Evolutionary conservation across 2,113 vertebrate species (phyloP), one percentile per base, ranked within the genome.

Genomic region (Gopherus flavomarginatus): DNA sequence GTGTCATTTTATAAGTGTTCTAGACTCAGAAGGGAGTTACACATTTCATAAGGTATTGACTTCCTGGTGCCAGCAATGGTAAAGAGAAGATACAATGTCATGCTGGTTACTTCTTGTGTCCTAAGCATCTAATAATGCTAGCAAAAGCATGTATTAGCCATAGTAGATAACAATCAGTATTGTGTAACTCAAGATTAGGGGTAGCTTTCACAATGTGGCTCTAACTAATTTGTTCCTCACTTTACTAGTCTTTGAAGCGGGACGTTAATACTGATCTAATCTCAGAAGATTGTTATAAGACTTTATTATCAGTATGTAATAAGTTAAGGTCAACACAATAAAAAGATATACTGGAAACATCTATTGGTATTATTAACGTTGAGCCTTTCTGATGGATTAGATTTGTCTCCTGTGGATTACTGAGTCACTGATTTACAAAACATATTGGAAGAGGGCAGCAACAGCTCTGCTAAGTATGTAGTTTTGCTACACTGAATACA

Each of bases 361-460:
- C 49, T 75, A 78, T 92, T 47, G 24, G 49, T 83, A 82, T 50
- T 52, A 75, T 83, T 90, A 92, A 22, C 35, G 87, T 8, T 26
- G 9, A 89, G 11, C 44, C 91, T 49, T 83, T 90, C 53, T 79
- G 53, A 91, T 88, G 78, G 88, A 90, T 86, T 93, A 1, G 83
- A 96, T 94, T 91, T 90, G 50, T 96, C 50, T 89, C 85, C 92
- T 69, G 57, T 92, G 50, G 90, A 35, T 75, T 89, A 75, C 82
- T 3, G 10, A 92, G 62, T 92, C 75, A 83, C 35, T n/a, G 31
- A 27, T 92, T 95, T 90, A 81, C 49, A 86, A 72, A 92, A 52
- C 35, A 65, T 2, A 31, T 13, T 91, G 38, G 82, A 92, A 91
- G 44, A 81, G 85, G 26, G 4, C 85, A 21, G 44, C 92, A 90